Base-by-base conservation (phyloP, 2,888 invertebrate genomes). In the Abrostola triplasia region DNA sequence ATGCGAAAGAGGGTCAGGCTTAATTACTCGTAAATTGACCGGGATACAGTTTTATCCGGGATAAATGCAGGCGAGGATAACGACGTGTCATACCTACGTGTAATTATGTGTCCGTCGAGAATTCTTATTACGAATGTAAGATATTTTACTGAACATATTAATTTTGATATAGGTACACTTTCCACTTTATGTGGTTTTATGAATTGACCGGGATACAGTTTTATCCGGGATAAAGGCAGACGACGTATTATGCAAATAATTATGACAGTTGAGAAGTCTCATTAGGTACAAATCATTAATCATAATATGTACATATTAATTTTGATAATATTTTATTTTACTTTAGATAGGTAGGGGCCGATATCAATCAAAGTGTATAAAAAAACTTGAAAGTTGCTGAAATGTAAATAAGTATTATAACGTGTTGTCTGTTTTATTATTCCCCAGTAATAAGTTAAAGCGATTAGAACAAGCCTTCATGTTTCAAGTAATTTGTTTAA, bases 1-100 rank as follows among this genome's bases (percentile, higher is more conserved):
- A 76, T 83, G 88, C 80, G 89, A 90, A 92, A 92, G 93, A 94
- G 94, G 94, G 94, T 92, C 91, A 90, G 89, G 82, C 91, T 94
- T 94, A 94, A 94, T 94, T 94, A 94, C 93, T 92, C 94, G 93
- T 94, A 92, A 94, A 94, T 94, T 92, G 94, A 92, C 92, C 90
- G 87, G 90, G 89, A 88, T 89, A 86, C 87, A 88, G 89, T 90
- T 88, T 90, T 91, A 91, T 91, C 89, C 87, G 70, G 83, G 85
- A 88, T 89, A 88, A 89, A 91, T 88, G 87, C 87, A 85, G 81
- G 82, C 67, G 77, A 76, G 88, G 84, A 87, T 91, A 90, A 90
- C 85, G 85, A 86, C 79, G 88, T 89, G 88, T 87, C 86, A 84
- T 87, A 87, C 79, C 77, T 79, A 87, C 79, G 77, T 79, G 77